A percentile compares a stretch with the other conserved stretches of the same genome.
Evolutionary conservation across 2,888 invertebrate species (phyloP).

Genomic region (Ptychoptera albimana): DNA sequence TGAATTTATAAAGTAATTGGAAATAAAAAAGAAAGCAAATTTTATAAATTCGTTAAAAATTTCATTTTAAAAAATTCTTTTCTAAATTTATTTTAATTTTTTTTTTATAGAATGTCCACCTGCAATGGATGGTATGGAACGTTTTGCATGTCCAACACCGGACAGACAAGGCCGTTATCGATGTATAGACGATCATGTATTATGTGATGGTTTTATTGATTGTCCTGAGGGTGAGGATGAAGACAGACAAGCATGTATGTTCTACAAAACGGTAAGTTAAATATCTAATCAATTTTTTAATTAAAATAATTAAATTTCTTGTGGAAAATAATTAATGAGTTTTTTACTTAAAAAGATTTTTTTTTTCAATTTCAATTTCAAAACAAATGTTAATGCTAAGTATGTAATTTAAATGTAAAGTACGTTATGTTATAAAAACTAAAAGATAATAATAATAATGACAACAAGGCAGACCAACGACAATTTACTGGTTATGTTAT

Average conservation of each 20-base stretch:
- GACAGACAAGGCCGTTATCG: constrained; percentile 83
- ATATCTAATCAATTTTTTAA: neutral
- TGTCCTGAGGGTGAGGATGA: constrained; percentile 88
- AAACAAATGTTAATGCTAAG: neutral
- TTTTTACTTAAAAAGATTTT: too few relatives aligned
- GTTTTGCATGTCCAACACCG: constrained; percentile 85
- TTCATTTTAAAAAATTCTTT: neutral
- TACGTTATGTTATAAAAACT: too few relatives aligned
- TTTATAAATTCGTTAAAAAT: neutral
- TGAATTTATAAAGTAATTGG: too few relatives aligned
- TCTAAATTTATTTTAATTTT: constrained; percentile 5
- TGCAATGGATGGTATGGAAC: constrained; percentile 84
- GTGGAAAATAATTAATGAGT: too few relatives aligned
- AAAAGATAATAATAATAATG: too few relatives aligned
- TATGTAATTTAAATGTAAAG: too few relatives aligned
- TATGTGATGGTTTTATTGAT: constrained; percentile 90
- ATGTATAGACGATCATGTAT: constrained; percentile 88
- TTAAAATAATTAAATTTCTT: neutral
- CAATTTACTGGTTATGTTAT: too few relatives aligned
- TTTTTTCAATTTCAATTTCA: too few relatives aligned
- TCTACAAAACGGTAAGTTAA: constrained; percentile 81
- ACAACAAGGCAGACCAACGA: too few relatives aligned
- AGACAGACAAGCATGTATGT: constrained; percentile 87
- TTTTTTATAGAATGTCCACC: constrained; percentile 71
- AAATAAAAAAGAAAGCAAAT: neutral